phyloP scores from a whole-genome alignment of 2,888 invertebrate species.

The Aleiodes leptofemur region DNA sequence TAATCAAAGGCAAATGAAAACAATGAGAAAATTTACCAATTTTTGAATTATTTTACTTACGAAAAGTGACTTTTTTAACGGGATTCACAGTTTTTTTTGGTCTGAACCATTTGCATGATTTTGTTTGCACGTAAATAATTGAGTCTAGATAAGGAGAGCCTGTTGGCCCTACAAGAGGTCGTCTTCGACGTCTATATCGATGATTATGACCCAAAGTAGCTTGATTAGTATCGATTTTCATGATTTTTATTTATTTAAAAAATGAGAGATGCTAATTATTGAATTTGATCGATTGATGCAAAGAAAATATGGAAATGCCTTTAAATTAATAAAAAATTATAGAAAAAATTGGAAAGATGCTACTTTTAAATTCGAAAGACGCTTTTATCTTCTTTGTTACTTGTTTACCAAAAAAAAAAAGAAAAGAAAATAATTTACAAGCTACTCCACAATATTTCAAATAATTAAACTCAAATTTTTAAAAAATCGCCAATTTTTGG shows the following conservation, averaged over 20 bases:
- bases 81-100: slow-evolving; percentile 60
- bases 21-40: neutral
- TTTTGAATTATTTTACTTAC: slow-evolving; percentile 63
- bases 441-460: slow-evolving; percentile 5
- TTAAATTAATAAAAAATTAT: neutral
- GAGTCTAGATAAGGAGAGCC: slow-evolving; percentile 69
- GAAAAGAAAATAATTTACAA: slow-evolving; percentile 1
- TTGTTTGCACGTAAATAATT: slow-evolving; percentile 65
- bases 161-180: slow-evolving; percentile 70
- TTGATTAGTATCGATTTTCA: slow-evolving; percentile 59
- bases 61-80: slow-evolving; percentile 63
- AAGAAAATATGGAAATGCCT: neutral
- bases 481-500: neutral
- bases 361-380: neutral
- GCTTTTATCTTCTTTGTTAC: slow-evolving; percentile 11
- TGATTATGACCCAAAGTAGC: slow-evolving; percentile 46
- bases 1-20: neutral
- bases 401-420: slow-evolving; percentile 10
- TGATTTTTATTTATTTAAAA: slow-evolving; percentile 41
- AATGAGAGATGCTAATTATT: neutral
- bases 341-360: neutral
- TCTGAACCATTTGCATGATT: slow-evolving; percentile 66
- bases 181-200: slow-evolving; percentile 67
- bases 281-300: neutral
- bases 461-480: neutral